A percentile compares a stretch with the other conserved stretches of the same genome.
phyloP scores from a whole-genome alignment of 2,797 vertebrate genomes.

The Loris lydekkerianus region DNA sequence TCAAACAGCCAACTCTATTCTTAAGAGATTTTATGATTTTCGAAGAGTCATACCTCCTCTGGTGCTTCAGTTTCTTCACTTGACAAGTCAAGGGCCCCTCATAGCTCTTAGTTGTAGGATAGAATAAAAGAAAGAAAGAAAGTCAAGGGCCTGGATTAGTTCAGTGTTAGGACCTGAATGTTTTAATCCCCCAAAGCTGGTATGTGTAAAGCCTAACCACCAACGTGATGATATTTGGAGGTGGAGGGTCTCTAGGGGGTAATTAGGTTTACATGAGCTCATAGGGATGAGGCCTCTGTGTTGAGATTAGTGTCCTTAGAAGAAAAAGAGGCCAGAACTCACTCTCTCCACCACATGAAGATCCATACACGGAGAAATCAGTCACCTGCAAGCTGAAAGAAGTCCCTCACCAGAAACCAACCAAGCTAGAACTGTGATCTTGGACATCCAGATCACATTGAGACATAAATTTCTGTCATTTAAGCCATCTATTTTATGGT shows the following conservation, averaged over 20 bases:
- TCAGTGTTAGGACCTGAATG: neutral
- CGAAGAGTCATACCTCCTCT: neutral
- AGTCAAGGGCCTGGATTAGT: neutral
- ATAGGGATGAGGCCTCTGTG: fast-evolving
- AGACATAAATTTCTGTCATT: neutral
- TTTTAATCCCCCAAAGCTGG: neutral
- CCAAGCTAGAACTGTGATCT: fast-evolving
- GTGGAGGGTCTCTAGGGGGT: neutral
- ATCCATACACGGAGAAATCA: neutral
- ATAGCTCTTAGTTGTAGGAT: neutral
- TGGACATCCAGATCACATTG: neutral
- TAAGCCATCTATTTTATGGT: neutral
- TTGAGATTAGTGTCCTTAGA: neutral
- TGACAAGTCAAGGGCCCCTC: neutral
- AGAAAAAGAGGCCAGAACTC: neutral
- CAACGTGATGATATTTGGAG: neutral
- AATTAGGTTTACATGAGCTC: neutral
- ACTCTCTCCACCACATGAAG: neutral
- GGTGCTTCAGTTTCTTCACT: neutral
- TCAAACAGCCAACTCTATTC: neutral
- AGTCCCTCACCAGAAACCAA: neutral
- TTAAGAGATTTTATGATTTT: neutral
- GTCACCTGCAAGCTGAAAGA: neutral
- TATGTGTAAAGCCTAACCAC: neutral
- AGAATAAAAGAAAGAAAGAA: neutral